A percentile compares a stretch with the other conserved stretches of the same genome.
phyloP scores from a whole-genome alignment of 2,888 invertebrate species.

The Carpatolechia fugitivella region DNA sequence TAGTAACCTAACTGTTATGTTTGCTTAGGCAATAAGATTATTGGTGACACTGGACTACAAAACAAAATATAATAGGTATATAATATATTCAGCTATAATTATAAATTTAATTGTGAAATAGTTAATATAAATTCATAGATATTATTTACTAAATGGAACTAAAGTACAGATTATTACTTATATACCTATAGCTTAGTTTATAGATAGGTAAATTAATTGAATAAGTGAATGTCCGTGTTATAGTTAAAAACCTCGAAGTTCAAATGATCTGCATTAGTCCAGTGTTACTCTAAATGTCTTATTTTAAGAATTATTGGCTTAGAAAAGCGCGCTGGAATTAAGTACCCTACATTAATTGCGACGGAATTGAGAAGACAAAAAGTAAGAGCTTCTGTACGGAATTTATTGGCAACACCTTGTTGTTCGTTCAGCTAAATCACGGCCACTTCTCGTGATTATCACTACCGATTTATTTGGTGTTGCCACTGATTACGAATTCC shows the following conservation, averaged over 20 bases:
- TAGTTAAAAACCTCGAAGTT: not conserved
- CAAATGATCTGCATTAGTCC: not conserved
- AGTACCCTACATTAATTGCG: too few species aligned
- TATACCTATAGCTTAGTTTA: not conserved
- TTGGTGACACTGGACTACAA: constrained; percentile 22
- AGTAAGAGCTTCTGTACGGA: too few species aligned
- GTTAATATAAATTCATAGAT: not conserved
- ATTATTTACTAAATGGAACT: not conserved
- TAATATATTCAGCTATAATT: not conserved
- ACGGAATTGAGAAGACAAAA: too few species aligned
- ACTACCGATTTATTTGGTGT: too few species aligned
- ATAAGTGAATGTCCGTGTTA: not conserved
- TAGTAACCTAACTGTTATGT: constrained; percentile 64
- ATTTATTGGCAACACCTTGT: too few species aligned
- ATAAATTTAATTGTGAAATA: not conserved
- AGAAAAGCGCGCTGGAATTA: not conserved
- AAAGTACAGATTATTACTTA: not conserved
- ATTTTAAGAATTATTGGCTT: constrained; percentile 1
- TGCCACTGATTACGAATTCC: too few species aligned
- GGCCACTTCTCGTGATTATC: too few species aligned
- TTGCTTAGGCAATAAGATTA: constrained; percentile 46
- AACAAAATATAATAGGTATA: not conserved
- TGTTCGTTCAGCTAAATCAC: too few species aligned
- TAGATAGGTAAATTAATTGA: not conserved
- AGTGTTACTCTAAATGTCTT: not conserved